Base-by-base conservation (phyloP, 2,113 vertebrate genomes). In the Myxocyprinus asiaticus region DNA sequence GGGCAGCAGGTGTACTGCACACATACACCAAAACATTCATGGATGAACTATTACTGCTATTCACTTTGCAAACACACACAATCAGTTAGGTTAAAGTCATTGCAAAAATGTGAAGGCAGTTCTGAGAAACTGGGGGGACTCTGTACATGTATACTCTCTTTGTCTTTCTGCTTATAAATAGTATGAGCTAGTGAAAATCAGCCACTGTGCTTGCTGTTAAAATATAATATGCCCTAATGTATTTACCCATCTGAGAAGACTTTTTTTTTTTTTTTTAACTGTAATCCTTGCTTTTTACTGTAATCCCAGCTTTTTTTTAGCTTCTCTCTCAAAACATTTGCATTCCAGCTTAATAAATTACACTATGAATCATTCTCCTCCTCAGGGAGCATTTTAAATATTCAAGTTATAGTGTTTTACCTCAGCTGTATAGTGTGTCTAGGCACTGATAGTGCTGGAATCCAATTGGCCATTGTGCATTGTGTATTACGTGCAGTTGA, bases 91-190 rank as follows among this genome's bases (percentile, higher is more conserved):
- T 33, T 33, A 33, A 33, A 33, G 22, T 33, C 22, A 33, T 33
- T 33, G 22, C 22, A 33, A 33, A 33, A 33, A 33, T 1, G 22
- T 33, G 22, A 33, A 33, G 22, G 22, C 22, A 33, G 22, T 33
- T 33, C 22, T 33, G 22, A 33, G 22, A 33, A 33, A 33, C 22
- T 33, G 22, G 22, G 22, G 22, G 22, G 3, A 33, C 3, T 33
- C 22, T 33, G 22, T 33, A n/a, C n/a, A 33, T 33, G 22, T 33
- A 3, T 33, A 33, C 22, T 10, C 42, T n/a, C 12, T 15, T n/a
- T 59, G 70, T 1, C 9, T 62, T 48, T 74, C 58, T 62, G 33
- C 61, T 62, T 74, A 74, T 72, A 45, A 15, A 47, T 58, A 7
- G 62, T 33, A 33, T 33, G 22, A 33, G 22, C 22, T 33, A 33